Evolutionary conservation across 1,140 invertebrate species (phyloP), one percentile per base, ranked within the genome.

Genomic region (Aphidius gifuensis): DNA sequence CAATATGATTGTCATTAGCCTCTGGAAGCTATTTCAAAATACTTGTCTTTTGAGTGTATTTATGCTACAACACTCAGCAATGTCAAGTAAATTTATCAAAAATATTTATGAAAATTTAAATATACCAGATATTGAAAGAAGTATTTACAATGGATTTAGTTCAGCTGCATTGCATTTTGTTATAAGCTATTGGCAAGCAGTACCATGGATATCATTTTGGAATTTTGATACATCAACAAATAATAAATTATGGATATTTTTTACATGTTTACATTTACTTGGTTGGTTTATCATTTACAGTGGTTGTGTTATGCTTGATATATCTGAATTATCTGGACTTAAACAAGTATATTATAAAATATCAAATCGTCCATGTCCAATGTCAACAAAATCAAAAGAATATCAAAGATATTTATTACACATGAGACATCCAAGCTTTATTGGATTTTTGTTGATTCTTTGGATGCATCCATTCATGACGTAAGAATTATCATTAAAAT

Each of bases 201-300:
- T 80, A 11, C 69, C 79, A 16, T 78, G 76, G 58, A 61, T 80
- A 51, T 74, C 74, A 5, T 51, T 85, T 5, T 85, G 84, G 84
- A 76, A 82, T 61, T 64, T 85, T 8, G 70, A 83, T 64, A 78
- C 79, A 2, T 64, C 68, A 9, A 64, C 73, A 5, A 80, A 72
- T 64, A 66, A 73, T 51, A 66, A 69, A 49, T 44, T 83, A 5
- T 84, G 79, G 78, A 76, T 79, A 64, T 57, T 78, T 7, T 85
- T 84, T 66, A 69, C 75, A 6, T 60, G 73, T 6, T 66, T 83
- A 16, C 86, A 88, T 68, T 61, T 73, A 4, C 39, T 84, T n/a
- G 80, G 80, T 42, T 88, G 86, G 86, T 69, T 80, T 21, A 73
- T 86, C n/a, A 83, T 88, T 54, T 87, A 85, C 67, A 82, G 84